Conservation (phyloP, 2,888 invertebrate species). For the Ophion ventricosus region DNA sequence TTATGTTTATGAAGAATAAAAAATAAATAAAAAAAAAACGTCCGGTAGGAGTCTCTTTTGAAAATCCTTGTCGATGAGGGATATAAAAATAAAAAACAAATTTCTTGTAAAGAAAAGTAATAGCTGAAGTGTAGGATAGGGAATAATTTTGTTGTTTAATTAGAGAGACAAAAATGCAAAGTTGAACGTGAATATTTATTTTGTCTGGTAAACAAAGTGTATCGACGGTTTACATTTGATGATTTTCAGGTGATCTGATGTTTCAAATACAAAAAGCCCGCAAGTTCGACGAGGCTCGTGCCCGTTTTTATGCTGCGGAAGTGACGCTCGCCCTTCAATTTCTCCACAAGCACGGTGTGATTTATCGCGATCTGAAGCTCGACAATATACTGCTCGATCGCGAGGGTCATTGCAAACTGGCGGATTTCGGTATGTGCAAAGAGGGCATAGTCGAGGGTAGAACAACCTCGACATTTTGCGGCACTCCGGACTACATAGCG, state of each 20-base stretch:
- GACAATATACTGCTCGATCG: slow-evolving; percentile 99
- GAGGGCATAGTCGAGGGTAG: slow-evolving; percentile 95
- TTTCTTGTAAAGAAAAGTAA: too few species aligned
- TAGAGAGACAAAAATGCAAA: too few species aligned
- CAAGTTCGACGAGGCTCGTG: slow-evolving; percentile 98
- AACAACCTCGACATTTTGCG: slow-evolving; percentile 97
- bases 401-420: slow-evolving; percentile 97
- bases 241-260: slow-evolving; percentile 92
- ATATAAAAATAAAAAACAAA: too few species aligned
- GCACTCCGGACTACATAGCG: slow-evolving; percentile 99
- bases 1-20: too few species aligned
- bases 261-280: slow-evolving; percentile 99
- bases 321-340: slow-evolving; percentile 99
- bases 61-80: too few species aligned
- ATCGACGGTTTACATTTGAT: not conserved
- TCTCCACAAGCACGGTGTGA: slow-evolving; percentile 97
- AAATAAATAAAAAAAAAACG: too few species aligned
- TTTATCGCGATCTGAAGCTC: slow-evolving; percentile 99
- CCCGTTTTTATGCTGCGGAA: slow-evolving; percentile 99
- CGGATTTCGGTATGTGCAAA: slow-evolving; percentile 99
- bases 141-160: too few species aligned
- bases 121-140: too few species aligned
- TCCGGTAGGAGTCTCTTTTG: too few species aligned
- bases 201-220: too few species aligned
- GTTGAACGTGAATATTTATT: too few species aligned